Evolutionary conservation across 2,888 invertebrate species (phyloP).

Genomic region (Antitype chi): DNA sequence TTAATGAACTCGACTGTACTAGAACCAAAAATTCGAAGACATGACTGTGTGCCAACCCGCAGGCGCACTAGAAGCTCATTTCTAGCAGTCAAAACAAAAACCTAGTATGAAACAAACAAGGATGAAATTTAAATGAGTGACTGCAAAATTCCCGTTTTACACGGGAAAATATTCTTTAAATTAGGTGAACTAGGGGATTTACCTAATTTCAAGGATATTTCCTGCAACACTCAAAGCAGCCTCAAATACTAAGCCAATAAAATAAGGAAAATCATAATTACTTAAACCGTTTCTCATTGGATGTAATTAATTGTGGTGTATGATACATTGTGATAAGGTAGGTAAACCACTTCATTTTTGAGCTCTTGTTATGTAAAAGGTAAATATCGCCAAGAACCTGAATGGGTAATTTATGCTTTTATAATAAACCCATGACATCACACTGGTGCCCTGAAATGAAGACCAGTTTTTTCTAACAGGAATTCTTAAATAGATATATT

Average conservation of each 20-base stretch:
- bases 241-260: background rate
- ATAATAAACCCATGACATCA: background rate
- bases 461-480: too few relatives aligned
- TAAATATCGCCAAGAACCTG: background rate
- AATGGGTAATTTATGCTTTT: background rate
- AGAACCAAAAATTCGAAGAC: too few relatives aligned
- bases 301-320: background rate
- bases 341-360: background rate
- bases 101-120: background rate
- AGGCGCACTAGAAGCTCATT: too few relatives aligned
- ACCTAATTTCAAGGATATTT: background rate
- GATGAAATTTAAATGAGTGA: background rate
- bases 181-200: too few relatives aligned
- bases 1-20: too few relatives aligned
- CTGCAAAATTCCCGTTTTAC: background rate
- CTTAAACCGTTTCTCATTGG: background rate
- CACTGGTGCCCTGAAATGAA: background rate
- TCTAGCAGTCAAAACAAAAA: too few relatives aligned
- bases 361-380: background rate
- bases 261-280: conserved; percentile 8
- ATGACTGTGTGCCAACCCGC: too few relatives aligned
- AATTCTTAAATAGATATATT: too few relatives aligned
- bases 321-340: background rate
- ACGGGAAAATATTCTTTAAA: too few relatives aligned
- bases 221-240: background rate